These are phyloP conservation scores for Drosophila buzzatii DNA, from an alignment of 2,888 invertebrate genomes.

Conservation along the genomic window DNA sequence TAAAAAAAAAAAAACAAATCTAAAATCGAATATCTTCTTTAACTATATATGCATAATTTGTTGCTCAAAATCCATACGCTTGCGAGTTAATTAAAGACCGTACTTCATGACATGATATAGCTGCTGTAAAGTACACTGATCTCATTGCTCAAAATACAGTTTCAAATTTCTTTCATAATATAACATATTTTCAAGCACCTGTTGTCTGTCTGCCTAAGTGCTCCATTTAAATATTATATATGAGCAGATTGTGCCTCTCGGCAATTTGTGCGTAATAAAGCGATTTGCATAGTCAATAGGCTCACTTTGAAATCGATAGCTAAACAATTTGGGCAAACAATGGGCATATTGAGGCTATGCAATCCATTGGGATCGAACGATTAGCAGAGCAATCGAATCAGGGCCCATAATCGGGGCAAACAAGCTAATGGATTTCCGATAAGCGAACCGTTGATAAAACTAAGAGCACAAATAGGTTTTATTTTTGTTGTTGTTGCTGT, in stretches of 20 bases:
- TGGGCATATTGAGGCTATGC: constrained; percentile 6
- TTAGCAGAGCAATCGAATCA: constrained; percentile 65
- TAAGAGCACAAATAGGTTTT: constrained; percentile 31
- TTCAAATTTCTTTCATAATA: not conserved
- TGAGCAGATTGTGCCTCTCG: constrained; percentile 23
- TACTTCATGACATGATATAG: not conserved
- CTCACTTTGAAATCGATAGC: constrained; percentile 64
- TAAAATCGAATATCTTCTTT: too few relatives aligned
- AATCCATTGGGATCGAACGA: constrained; percentile 66
- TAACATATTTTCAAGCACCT: not conserved
- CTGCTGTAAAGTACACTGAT: not conserved
- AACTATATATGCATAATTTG: too few relatives aligned
- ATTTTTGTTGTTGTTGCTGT: constrained; percentile 1
- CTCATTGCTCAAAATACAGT: not conserved
- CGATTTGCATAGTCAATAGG: constrained; percentile 48
- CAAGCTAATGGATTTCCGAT: constrained; percentile 68
- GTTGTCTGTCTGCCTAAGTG: not conserved
- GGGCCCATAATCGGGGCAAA: constrained; percentile 34
- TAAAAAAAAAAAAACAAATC: too few relatives aligned
- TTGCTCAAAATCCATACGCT: too few relatives aligned
- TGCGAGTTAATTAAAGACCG: too few relatives aligned
- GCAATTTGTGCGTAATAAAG: constrained; percentile 41
- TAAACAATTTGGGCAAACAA: constrained; percentile 47
- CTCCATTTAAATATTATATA: not conserved
- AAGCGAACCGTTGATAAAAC: constrained; percentile 61